Evolutionary conservation across 2,888 invertebrate species (phyloP), one percentile per base, ranked within the genome.

Genomic region (Leucophenga maculata): DNA sequence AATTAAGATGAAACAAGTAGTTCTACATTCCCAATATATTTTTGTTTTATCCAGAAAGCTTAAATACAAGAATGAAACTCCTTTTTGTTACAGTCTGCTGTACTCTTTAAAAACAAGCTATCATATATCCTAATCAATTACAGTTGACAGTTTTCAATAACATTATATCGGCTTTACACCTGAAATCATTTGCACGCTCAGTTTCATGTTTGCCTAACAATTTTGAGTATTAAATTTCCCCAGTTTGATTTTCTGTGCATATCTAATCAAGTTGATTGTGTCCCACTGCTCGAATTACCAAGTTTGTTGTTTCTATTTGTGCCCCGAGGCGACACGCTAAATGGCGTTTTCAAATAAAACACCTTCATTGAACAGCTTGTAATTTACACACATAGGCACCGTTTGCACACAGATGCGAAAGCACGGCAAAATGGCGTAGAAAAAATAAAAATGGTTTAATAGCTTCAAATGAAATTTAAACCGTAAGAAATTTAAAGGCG

Each of bases 61-160:
- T n/a, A n/a, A n/a, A n/a, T n/a, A n/a, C n/a, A n/a, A n/a, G n/a
- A n/a, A n/a, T n/a, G n/a, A n/a, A n/a, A n/a, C n/a, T n/a, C n/a
- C n/a, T 26, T 26, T 3, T 26, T 26, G 26, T 26, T 26, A 26
- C 2, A 26, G 26, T 26, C 4, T 26, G 2, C 4, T 26, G 3
- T 26, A 26, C 26, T 3, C 26, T 3, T 26, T 26, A 26, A 26
- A 39, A 1, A 9, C 39, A 39, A 39, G 39, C 39, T 39, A 39
- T 31, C 31, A 57, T 57, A 31, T n/a, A n/a, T 31, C 14, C 31
- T 57, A 22, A 57, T 57, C 57, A 57, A 57, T 57, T 57, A 57
- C 31, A 31, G 16, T 57, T 57, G 57, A 57, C 57, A 57, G 57
- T 57, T 57, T 57, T n/a, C 57, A 57, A 57, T 57, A 26, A 26